phyloP scores from a whole-genome alignment of 2,797 vertebrate species.

The Pogonophryne albipinna region DNA sequence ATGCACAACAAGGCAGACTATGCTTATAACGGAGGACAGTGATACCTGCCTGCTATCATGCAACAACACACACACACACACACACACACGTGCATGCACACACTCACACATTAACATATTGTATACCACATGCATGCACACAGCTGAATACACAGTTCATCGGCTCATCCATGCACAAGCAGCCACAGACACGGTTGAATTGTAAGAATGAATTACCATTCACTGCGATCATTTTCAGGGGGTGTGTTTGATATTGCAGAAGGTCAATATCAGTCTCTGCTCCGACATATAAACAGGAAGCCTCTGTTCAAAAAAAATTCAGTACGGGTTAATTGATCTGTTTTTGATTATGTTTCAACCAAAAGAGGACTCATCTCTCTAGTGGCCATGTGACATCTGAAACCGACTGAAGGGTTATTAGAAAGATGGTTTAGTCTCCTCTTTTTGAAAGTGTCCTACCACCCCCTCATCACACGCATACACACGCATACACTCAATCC shows the following conservation, averaged over 20 bases:
- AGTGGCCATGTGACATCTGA: slow-evolving; percentile 34
- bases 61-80: slow-evolving; percentile 11
- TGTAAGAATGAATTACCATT: slow-evolving; percentile 15
- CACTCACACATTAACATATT: too few species aligned
- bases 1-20: slow-evolving; percentile 98
- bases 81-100: slow-evolving; percentile 1
- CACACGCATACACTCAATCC: slow-evolving; percentile 47
- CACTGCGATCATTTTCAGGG: slow-evolving; percentile 10
- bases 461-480: slow-evolving; percentile 44
- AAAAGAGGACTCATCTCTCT: slow-evolving; percentile 30
- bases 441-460: slow-evolving; percentile 53
- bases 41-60: slow-evolving; percentile 47
- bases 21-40: slow-evolving; percentile 91
- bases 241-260: slow-evolving; percentile 21
- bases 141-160: slow-evolving; percentile 14
- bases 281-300: slow-evolving; percentile 25
- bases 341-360: slow-evolving; percentile 35
- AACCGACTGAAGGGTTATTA: slow-evolving; percentile 46
- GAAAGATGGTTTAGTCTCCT: slow-evolving; percentile 44
- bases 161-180: slow-evolving; percentile 11
- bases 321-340: slow-evolving; percentile 4
- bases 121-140: too few species aligned
- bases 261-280: slow-evolving; percentile 17
- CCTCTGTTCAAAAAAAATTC: not conserved
- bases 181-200: slow-evolving; percentile 7